Evolutionary conservation across 2,888 invertebrate species (phyloP), one percentile per base, ranked within the genome.

Genomic region (Adelognathus sp.): DNA sequence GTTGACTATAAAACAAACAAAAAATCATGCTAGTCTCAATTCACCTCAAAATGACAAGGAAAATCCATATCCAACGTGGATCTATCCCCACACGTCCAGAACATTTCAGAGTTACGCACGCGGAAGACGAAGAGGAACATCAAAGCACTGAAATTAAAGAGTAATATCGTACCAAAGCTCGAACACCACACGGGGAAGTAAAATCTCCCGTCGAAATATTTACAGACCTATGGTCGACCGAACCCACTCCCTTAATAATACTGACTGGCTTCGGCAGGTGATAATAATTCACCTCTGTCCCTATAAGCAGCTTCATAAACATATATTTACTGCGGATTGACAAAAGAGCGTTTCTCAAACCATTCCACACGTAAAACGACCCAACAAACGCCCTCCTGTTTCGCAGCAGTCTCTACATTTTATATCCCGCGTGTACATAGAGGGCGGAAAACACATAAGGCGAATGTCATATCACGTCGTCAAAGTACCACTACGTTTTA

Each of bases 401-500:
- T 24, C 3, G 11, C 36, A 33, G 36, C 2, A 9, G 36, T n/a
- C 11, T 36, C n/a, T 36, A 36, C n/a, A 36, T 36, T 2, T 36
- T 36, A 11, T 1, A 18, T 58, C 46, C 29, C 3, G 14, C 7
- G 14, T 11, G 11, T 41, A 33, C 24, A 29, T 29, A 4, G 3
- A 21, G 50, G 21, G 31, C 0, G n/a, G 18, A 21, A n/a, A 46
- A 18, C 16, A 44, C 18, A 54, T 27, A 54, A 9, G 27, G 18
- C 29, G 36, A 27, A 33, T 18, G 39, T 61, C n/a, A 31, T 36
- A 70, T 16, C 18, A 29, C 70, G 16, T 64, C 61, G 56, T 63
- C 63, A 76, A 70, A 70, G 54, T 41, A 50, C 29, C 18, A 18
- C 63, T 39, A 33, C 58, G 52, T 66, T 72, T 76, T 61, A 52